Evolutionary conservation across 2,888 invertebrate species (phyloP), one percentile per base, ranked within the genome.

Genomic region (Drosophila koepferae): DNA sequence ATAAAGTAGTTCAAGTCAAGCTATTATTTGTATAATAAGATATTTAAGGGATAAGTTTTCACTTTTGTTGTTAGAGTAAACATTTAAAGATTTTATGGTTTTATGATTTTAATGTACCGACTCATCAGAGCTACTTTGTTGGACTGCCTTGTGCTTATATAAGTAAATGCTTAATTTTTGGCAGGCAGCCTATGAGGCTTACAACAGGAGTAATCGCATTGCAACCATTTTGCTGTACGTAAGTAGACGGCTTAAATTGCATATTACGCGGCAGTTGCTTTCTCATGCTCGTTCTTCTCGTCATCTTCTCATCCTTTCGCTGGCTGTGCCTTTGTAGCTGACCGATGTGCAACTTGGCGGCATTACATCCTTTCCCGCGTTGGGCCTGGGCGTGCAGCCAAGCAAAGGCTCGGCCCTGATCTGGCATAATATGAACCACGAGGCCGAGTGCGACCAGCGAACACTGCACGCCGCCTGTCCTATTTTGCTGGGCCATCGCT

Each of bases 381-480:
- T 82, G 12, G 40, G 54, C 1, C 55, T 77, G 53, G 66, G 59
- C 59, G 56, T 76, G n/a, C 53, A 36, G 28, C 66, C 74, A 8
- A 23, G 6, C 12, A 46, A 31, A 4, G 77, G 79, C 31, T 20
- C 64, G 1, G 81, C 77, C 2, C 49, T 82, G 28, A 40, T 83
- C 23, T 74, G 74, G 60, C 66, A 74, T 58, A 74, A 72, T 43
- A 20, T 58, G 43, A 28, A 71, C 43, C 61, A 56, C 16, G 46
- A 41, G 1, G 69, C 53, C 12, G 54, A 69, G 0, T 72, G 72
- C 56, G 78, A 82, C 59, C 10, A 18, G 7, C 67, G 70, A 2
- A 40, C 58, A 20, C 18, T 70, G 48, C 81, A 70, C 60, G 77
- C 67, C 34, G 72, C 69, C 40, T 81, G 82, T n/a, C 82, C 82